Percentiles rank a stretch among this genome's conserved stretches.
Conservation (phyloP, 2,113 vertebrate species). For the Chitala chitala region DNA sequence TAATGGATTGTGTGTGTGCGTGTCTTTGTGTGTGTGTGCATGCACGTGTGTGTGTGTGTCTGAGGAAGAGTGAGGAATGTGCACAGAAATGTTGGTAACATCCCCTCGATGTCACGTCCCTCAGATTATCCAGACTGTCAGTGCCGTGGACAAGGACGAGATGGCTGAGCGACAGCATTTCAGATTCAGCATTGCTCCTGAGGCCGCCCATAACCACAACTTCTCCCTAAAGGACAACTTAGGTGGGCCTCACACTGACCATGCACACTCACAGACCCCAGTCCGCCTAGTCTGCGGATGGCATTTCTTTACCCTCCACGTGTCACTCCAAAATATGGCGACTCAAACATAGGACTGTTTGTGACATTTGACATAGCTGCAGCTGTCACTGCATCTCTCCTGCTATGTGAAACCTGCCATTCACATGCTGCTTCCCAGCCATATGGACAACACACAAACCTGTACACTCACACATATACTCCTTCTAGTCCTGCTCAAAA, state of each 20-base stretch:
- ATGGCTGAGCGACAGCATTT: slow-evolving; percentile 83
- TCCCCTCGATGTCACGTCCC: neutral
- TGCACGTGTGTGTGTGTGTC: neutral
- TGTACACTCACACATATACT: too few relatives aligned
- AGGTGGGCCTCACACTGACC: slow-evolving; percentile 63
- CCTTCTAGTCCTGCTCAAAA: too few relatives aligned
- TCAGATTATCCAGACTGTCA: slow-evolving; percentile 73
- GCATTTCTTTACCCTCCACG: neutral
- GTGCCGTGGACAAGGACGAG: slow-evolving; percentile 93
- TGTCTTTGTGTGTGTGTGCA: slow-evolving; percentile 14
- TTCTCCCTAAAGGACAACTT: slow-evolving; percentile 92
- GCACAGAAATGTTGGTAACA: slow-evolving; percentile 4
- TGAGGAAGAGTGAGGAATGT: neutral
- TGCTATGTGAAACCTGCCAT: neutral
- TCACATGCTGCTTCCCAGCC: neutral
- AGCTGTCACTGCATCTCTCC: neutral
- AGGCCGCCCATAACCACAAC: slow-evolving; percentile 86
- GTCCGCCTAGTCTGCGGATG: neutral
- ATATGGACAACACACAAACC: too few relatives aligned
- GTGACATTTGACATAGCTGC: neutral
- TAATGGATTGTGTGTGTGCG: neutral
- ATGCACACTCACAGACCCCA: neutral
- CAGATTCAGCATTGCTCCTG: slow-evolving; percentile 81
- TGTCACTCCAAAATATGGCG: neutral
- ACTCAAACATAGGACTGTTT: neutral